Percentiles rank a stretch among this genome's conserved stretches.
These are phyloP conservation scores for Drosophila neonasuta DNA, from an alignment of 2,888 invertebrate species.

Conservation along the genomic window DNA sequence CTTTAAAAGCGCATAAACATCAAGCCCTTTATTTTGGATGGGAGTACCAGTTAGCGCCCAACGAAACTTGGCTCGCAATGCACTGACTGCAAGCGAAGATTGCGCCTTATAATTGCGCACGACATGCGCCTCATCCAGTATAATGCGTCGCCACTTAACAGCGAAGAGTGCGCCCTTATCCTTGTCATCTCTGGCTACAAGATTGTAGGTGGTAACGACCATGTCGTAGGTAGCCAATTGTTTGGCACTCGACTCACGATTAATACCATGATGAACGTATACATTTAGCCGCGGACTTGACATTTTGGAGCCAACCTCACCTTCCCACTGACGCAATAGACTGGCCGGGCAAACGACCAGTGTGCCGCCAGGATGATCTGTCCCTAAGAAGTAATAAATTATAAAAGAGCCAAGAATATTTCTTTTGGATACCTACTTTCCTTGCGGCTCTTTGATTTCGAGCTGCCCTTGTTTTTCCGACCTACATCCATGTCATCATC, in stretches of 20 bases:
- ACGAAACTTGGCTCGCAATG: slow-evolving; percentile 1
- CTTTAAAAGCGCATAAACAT: neutral
- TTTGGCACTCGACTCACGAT: slow-evolving; percentile 86
- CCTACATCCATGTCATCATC: slow-evolving; percentile 44
- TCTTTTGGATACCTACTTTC: slow-evolving; percentile 68
- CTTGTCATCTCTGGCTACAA: slow-evolving; percentile 86
- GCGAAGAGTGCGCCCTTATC: slow-evolving; percentile 85
- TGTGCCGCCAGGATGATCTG: neutral
- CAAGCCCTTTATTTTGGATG: slow-evolving; percentile 1
- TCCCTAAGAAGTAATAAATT: neutral
- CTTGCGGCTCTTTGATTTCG: slow-evolving; percentile 76
- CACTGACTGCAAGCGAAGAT: neutral
- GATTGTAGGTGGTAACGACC: slow-evolving; percentile 94
- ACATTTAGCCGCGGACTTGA: slow-evolving; percentile 85
- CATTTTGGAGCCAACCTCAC: slow-evolving; percentile 88
- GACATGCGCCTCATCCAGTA: slow-evolving; percentile 96
- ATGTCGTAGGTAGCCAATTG: slow-evolving; percentile 88
- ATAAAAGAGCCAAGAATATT: neutral
- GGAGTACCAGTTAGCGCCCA: neutral
- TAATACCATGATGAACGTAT: slow-evolving; percentile 90
- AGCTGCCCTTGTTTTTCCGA: slow-evolving; percentile 43
- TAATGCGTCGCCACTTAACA: slow-evolving; percentile 91
- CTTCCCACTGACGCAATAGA: slow-evolving; percentile 94
- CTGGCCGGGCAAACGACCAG: slow-evolving; percentile 96
- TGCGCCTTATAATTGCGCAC: slow-evolving; percentile 88